These are phyloP conservation scores for Actias luna DNA, from an alignment of 2,888 invertebrate genomes.

Conservation along the genomic window DNA sequence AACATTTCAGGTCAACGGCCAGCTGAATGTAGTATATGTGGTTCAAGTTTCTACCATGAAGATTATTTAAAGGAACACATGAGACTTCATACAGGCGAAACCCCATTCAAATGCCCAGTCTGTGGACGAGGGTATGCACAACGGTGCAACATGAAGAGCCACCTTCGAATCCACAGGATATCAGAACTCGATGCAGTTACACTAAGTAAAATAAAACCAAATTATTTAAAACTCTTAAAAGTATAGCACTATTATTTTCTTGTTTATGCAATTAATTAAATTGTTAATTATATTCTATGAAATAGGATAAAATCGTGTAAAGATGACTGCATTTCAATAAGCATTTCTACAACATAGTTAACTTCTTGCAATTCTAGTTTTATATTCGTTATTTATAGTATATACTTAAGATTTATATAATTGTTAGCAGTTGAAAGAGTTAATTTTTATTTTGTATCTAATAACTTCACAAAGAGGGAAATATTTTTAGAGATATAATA, in stretches of 20 bases:
- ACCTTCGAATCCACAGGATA: conserved; percentile 64
- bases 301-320: not conserved
- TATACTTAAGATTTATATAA: not conserved
- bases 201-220: conserved; percentile 65
- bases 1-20: conserved; percentile 66
- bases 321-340: not conserved
- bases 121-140: conserved; percentile 74
- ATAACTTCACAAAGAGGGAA: not conserved
- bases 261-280: not conserved
- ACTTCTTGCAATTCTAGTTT: not conserved
- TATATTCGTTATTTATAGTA: not conserved
- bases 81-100: conserved; percentile 75
- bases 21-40: conserved; percentile 65
- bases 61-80: conserved; percentile 73
- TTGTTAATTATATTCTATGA: conserved; percentile 9
- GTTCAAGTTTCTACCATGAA: conserved; percentile 65
- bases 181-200: conserved; percentile 62
- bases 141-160: conserved; percentile 75
- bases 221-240: conserved; percentile 66
- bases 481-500: not conserved
- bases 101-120: conserved; percentile 75
- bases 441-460: not conserved
- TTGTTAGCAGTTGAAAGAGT: not conserved
- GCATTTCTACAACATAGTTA: not conserved
- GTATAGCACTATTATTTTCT: conserved; percentile 17